Evolutionary conservation across 2,797 vertebrate genomes (phyloP).

Genomic region (Phaenicophaeus curvirostris): DNA sequence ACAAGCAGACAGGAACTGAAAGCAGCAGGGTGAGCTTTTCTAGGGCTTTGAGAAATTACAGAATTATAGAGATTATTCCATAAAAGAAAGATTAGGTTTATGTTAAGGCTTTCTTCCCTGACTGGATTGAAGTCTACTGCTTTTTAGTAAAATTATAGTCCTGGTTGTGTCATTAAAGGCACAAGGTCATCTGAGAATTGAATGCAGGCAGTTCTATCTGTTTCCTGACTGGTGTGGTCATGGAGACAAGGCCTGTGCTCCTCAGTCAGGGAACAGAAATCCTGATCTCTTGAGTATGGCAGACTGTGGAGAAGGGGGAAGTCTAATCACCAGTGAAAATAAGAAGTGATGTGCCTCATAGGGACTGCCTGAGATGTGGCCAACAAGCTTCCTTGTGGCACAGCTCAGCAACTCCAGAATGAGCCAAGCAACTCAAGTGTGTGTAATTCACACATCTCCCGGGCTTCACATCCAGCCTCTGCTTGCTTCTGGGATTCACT

Average conservation of each 20-base stretch:
- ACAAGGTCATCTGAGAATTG: background rate
- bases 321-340: background rate
- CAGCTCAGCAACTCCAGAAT: background rate
- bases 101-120: background rate
- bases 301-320: background rate
- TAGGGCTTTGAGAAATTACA: background rate
- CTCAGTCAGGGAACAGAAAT: background rate
- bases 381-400: background rate
- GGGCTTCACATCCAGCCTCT: background rate
- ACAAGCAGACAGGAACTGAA: background rate
- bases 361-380: background rate
- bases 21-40: background rate
- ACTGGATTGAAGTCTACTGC: background rate
- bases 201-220: background rate
- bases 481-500: background rate
- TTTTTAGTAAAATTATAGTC: background rate
- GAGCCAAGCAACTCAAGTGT: accelerated
- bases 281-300: background rate
- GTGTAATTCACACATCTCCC: background rate
- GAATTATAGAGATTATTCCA: background rate
- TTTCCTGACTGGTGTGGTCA: background rate
- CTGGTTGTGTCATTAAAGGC: background rate
- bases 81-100: background rate
- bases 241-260: background rate
- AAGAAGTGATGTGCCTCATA: background rate